Percentiles rank a stretch among this genome's conserved stretches.
These are phyloP conservation scores for Auanema sp. DNA, from an alignment of 2,888 invertebrate species.

Conservation along the genomic window DNA sequence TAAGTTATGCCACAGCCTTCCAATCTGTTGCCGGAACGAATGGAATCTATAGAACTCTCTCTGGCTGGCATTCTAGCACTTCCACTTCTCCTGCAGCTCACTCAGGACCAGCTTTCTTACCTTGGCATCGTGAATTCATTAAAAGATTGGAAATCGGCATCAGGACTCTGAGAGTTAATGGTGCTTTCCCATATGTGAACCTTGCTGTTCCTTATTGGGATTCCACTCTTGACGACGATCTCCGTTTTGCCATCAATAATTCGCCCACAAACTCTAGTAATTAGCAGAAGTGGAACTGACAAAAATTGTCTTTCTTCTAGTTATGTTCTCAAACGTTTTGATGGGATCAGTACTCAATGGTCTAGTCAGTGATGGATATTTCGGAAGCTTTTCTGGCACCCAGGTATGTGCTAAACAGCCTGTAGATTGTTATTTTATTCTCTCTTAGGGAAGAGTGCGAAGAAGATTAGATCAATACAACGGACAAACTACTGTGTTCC, in stretches of 20 bases:
- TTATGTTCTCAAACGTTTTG: constrained; percentile 12
- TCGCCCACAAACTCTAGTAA: neutral
- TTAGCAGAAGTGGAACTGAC: neutral
- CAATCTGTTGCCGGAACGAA: neutral
- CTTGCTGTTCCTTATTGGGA: constrained; percentile 17
- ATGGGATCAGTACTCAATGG: constrained; percentile 17
- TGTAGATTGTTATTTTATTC: neutral
- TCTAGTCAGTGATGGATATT: constrained; percentile 10
- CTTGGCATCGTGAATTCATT: constrained; percentile 10
- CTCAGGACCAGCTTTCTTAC: constrained; percentile 7
- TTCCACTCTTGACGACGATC: constrained; percentile 9
- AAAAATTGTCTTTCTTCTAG: neutral
- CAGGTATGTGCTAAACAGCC: neutral
- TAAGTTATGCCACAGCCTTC: neutral
- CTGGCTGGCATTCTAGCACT: neutral
- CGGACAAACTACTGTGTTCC: constrained; percentile 7
- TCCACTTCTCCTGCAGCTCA: constrained; percentile 4
- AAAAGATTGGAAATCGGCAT: constrained; percentile 20
- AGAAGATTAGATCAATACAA: constrained; percentile 10
- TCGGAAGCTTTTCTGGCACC: constrained; percentile 14
- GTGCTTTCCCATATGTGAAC: constrained; percentile 9
- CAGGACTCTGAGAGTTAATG: constrained; percentile 10
- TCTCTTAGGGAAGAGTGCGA: constrained; percentile 11
- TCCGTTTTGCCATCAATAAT: neutral
- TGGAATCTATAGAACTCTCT: constrained; percentile 1